Percentiles rank a stretch among this genome's conserved stretches.
phyloP scores from a whole-genome alignment of 2,888 invertebrate species.

The Oligia latruncula region DNA sequence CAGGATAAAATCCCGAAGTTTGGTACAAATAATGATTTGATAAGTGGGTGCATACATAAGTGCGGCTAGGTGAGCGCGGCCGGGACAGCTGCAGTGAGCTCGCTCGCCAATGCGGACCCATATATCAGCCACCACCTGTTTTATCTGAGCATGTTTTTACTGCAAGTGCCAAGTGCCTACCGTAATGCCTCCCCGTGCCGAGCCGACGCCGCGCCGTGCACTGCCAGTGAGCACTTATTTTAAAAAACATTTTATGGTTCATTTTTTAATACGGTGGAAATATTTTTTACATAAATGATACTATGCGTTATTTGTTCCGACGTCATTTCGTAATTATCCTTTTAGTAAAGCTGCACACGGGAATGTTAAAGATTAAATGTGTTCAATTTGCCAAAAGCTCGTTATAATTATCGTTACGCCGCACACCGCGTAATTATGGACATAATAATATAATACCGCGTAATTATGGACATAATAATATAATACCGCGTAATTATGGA shows the following conservation, averaged over 20 bases:
- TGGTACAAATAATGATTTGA: slow-evolving; percentile 58
- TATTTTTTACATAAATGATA: slow-evolving; percentile 39
- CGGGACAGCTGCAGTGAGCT: slow-evolving; percentile 74
- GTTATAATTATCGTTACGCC: slow-evolving; percentile 17
- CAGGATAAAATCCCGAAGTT: slow-evolving; percentile 43
- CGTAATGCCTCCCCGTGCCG: slow-evolving; percentile 56
- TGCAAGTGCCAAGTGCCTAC: slow-evolving; percentile 76
- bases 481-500: slow-evolving; percentile 3
- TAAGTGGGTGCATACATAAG: slow-evolving; percentile 55
- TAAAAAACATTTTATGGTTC: slow-evolving; percentile 60
- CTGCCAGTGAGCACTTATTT: slow-evolving; percentile 63
- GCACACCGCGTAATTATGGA: too few relatives aligned
- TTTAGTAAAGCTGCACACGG: slow-evolving; percentile 50
- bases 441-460: too few relatives aligned
- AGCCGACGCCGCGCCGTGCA: slow-evolving; percentile 27
- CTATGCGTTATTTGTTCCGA: slow-evolving; percentile 47
- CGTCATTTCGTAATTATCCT: slow-evolving; percentile 35
- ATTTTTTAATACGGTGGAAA: slow-evolving; percentile 51
- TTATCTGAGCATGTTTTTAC: slow-evolving; percentile 83
- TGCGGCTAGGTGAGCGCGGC: slow-evolving; percentile 54
- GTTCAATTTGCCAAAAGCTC: slow-evolving; percentile 20
- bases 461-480: too few relatives aligned
- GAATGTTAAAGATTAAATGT: slow-evolving; percentile 21
- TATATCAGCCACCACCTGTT: slow-evolving; percentile 86
- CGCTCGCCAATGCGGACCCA: slow-evolving; percentile 83